phyloP scores from a whole-genome alignment of 2,888 invertebrate species.

The Argynnis bischoffii region DNA sequence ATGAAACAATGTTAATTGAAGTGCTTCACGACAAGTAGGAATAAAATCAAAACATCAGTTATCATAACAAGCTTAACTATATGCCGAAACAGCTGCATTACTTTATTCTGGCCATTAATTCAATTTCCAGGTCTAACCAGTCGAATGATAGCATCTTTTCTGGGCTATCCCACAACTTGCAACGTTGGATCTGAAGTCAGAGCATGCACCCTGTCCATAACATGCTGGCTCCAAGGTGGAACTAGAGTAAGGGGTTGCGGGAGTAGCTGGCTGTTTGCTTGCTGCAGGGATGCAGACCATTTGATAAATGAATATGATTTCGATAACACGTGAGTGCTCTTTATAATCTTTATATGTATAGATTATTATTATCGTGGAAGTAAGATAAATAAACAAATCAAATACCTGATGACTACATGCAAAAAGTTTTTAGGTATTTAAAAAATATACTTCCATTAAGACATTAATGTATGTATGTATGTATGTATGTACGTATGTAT shows the following conservation, averaged over 20 bases:
- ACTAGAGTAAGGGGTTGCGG: constrained; percentile 85
- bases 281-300: constrained; percentile 75
- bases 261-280: constrained; percentile 87
- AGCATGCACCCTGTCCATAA: constrained; percentile 86
- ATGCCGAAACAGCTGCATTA: too few relatives aligned
- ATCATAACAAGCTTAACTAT: too few relatives aligned
- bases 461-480: not conserved
- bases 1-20: too few relatives aligned
- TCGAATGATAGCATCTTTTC: constrained; percentile 79
- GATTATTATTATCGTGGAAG: not conserved
- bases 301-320: constrained; percentile 48
- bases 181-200: constrained; percentile 80
- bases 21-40: too few relatives aligned
- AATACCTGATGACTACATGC: too few relatives aligned
- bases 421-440: too few relatives aligned
- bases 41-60: too few relatives aligned
- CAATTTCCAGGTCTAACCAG: constrained; percentile 61
- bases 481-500: too few relatives aligned
- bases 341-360: not conserved
- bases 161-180: constrained; percentile 83
- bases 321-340: constrained; percentile 59
- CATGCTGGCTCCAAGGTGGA: constrained; percentile 90
- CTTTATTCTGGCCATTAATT: too few relatives aligned
- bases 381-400: too few relatives aligned
- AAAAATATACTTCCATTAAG: not conserved